Evolutionary conservation across 2,888 invertebrate genomes (phyloP).

Genomic region (Drosophila niveifrons): DNA sequence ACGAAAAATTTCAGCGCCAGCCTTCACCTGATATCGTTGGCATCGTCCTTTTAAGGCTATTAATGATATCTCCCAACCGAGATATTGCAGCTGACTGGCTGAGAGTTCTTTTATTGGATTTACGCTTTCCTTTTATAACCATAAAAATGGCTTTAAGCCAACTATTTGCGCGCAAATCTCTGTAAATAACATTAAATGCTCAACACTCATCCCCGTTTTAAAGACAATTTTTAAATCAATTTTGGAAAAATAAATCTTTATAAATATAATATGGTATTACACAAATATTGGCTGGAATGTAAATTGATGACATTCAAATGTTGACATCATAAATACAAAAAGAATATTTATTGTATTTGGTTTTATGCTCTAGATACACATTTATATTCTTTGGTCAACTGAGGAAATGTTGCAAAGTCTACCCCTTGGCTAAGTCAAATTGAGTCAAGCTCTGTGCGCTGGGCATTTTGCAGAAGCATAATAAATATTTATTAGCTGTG

Average conservation of each 20-base stretch:
- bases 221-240: slow-evolving; percentile 7
- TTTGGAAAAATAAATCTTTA: background rate
- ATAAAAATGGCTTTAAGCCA: slow-evolving; percentile 21
- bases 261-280: background rate
- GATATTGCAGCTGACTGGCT: slow-evolving; percentile 14
- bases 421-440: slow-evolving; percentile 31
- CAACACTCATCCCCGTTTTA: background rate
- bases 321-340: background rate
- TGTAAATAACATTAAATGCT: background rate
- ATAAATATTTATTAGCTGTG: slow-evolving; percentile 75
- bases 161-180: slow-evolving; percentile 5
- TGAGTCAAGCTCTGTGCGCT: slow-evolving; percentile 2
- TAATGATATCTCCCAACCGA: slow-evolving; percentile 26
- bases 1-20: slow-evolving; percentile 13
- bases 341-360: background rate
- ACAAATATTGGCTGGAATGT: background rate
- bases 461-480: slow-evolving; percentile 44
- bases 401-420: slow-evolving; percentile 34
- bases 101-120: slow-evolving; percentile 30
- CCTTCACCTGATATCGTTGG: slow-evolving; percentile 21
- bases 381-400: background rate
- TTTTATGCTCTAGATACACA: background rate
- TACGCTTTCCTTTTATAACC: background rate
- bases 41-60: slow-evolving; percentile 27
- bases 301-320: background rate